Percentiles rank a stretch among this genome's conserved stretches.
Conservation (phyloP, 2,797 vertebrate genomes). For the Enteromius afrohamiltoni region DNA sequence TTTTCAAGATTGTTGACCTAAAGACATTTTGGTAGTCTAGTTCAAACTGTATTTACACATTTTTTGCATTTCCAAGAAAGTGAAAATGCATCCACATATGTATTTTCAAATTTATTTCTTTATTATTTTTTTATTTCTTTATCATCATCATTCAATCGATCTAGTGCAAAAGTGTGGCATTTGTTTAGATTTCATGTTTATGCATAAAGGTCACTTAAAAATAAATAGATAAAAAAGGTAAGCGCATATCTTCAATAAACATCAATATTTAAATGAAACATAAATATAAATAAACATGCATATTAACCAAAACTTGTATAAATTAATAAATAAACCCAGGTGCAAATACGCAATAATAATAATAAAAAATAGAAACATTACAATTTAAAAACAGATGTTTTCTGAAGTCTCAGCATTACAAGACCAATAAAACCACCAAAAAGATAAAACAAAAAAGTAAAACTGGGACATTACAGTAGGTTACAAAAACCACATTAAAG, state of each 20-base stretch:
- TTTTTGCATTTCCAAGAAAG: neutral
- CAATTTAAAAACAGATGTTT: neutral
- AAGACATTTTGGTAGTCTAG: neutral
- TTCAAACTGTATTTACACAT: neutral
- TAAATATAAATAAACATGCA: conserved; percentile 26
- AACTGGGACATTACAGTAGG: neutral
- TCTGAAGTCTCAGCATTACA: conserved; percentile 4
- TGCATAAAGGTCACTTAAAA: conserved; percentile 43
- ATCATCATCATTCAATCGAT: neutral
- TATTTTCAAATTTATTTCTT: neutral
- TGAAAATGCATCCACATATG: conserved; percentile 9
- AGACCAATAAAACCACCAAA: neutral
- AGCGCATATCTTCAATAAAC: neutral
- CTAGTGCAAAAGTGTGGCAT: conserved; percentile 53
- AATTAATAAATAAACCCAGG: conserved; percentile 23
- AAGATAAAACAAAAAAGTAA: neutral
- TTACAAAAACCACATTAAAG: neutral
- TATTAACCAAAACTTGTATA: conserved; percentile 12
- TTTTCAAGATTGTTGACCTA: conserved; percentile 1
- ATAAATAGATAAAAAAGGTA: neutral
- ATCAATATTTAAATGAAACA: conserved; percentile 18
- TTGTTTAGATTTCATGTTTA: conserved; percentile 32
- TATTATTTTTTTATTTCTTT: neutral
- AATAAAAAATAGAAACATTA: neutral
- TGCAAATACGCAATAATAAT: neutral